Conservation (phyloP, 2,113 vertebrate genomes). For the Zapus hudsonius region DNA sequence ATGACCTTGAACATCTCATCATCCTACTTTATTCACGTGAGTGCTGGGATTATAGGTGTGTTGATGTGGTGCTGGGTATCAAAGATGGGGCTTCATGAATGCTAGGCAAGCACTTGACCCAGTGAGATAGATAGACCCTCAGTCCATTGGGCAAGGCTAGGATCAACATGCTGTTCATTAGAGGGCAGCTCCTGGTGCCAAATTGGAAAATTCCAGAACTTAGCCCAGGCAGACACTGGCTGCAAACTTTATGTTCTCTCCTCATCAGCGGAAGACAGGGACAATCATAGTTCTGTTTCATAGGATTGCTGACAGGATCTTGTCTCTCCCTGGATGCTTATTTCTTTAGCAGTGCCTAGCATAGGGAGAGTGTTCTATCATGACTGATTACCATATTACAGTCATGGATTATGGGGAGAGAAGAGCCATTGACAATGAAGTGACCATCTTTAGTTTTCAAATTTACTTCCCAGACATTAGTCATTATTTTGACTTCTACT, state of each 20-base stretch:
- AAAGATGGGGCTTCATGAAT: too few relatives aligned
- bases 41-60: too few relatives aligned
- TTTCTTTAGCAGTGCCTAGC: not conserved
- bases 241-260: not conserved
- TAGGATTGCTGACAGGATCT: not conserved
- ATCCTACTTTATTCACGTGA: too few relatives aligned
- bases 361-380: not conserved
- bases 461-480: conserved; percentile 36
- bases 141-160: not conserved
- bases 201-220: not conserved
- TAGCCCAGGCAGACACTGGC: not conserved
- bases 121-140: too few relatives aligned
- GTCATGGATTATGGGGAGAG: not conserved
- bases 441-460: not conserved
- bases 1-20: too few relatives aligned
- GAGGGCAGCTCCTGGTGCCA: not conserved
- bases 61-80: too few relatives aligned
- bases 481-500: conserved; percentile 73
- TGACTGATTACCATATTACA: not conserved
- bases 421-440: not conserved
- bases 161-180: not conserved
- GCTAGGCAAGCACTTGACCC: too few relatives aligned
- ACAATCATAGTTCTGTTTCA: not conserved
- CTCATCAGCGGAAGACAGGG: not conserved
- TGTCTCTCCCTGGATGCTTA: not conserved